Evolutionary conservation across 2,113 vertebrate genomes (phyloP).

Genomic region (Serranochromis macrocephalus): DNA sequence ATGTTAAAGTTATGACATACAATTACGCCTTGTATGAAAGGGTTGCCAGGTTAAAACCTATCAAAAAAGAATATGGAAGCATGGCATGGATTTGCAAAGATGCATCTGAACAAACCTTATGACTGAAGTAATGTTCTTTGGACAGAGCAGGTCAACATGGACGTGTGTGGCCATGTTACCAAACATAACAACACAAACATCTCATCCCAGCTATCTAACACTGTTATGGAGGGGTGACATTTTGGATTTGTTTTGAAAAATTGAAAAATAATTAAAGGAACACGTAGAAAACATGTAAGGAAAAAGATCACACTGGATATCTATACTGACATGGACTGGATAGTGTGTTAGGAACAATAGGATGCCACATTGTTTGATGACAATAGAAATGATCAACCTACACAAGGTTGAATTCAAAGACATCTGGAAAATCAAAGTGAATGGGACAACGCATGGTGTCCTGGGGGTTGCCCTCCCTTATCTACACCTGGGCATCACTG

Average conservation of each 20-base stretch:
- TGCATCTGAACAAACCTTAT: neutral
- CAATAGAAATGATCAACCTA: neutral
- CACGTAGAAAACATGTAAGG: neutral
- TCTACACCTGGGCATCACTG: neutral
- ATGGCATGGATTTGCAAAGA: neutral
- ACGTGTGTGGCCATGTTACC: neutral
- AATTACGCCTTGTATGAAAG: neutral
- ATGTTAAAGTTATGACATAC: neutral
- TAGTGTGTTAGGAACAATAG: neutral
- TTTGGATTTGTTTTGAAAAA: neutral
- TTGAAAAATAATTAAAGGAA: neutral
- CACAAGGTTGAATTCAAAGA: neutral
- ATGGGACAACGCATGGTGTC: neutral
- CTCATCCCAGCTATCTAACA: neutral
- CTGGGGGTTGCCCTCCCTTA: neutral
- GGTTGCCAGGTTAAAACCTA: neutral
- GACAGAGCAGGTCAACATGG: neutral
- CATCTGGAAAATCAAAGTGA: neutral
- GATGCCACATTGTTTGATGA: neutral
- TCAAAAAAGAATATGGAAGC: neutral
- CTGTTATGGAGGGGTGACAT: neutral
- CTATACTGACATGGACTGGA: neutral
- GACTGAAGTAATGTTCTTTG: neutral
- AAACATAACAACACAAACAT: neutral
- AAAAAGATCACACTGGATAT: neutral